Conservation (phyloP, 2,797 vertebrate species). For the Tapirus indicus region DNA sequence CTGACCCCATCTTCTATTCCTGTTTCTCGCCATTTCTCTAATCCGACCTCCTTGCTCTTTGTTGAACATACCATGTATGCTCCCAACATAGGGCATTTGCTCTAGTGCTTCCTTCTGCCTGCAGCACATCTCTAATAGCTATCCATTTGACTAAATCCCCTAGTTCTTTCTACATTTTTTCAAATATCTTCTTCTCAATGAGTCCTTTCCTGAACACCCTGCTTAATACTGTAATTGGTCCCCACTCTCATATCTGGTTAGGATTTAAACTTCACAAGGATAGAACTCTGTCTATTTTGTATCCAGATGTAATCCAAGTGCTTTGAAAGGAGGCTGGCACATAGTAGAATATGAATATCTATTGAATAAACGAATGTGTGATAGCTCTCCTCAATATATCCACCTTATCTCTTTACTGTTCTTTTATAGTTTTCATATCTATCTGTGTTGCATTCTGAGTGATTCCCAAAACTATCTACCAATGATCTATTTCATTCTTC, state of each 20-base stretch:
- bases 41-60: background rate
- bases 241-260: background rate
- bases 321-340: background rate
- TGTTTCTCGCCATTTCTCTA: background rate
- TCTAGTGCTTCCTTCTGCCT: background rate
- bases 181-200: background rate
- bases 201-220: background rate
- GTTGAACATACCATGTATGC: background rate
- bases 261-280: background rate
- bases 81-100: background rate
- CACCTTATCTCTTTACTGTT: background rate
- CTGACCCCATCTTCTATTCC: background rate
- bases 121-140: background rate
- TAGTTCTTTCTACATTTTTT: background rate
- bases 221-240: background rate
- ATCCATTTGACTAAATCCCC: background rate
- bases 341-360: background rate
- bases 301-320: background rate
- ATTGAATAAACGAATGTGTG: background rate
- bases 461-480: background rate
- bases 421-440: background rate
- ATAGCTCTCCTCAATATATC: background rate
- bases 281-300: background rate
- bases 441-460: background rate
- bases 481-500: background rate